Conservation (phyloP, 2,888 invertebrate genomes). For the Sylvicola cinctus region DNA sequence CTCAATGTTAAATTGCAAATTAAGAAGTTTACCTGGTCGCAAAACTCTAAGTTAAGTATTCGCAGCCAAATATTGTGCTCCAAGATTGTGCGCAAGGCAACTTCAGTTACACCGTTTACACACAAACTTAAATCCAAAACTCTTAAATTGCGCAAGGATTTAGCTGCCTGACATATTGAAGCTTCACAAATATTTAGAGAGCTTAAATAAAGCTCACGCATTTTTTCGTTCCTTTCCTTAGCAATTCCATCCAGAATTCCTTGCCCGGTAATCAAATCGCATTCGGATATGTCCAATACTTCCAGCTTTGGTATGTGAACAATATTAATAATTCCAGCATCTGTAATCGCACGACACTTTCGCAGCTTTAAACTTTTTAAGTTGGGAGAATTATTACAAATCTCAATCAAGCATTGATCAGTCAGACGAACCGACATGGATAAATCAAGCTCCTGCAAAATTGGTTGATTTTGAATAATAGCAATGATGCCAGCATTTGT, state of each 20-base stretch:
- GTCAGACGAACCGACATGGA: neutral
- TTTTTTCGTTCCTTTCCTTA: neutral
- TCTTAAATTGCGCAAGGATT: neutral
- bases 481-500: neutral
- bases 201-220: neutral
- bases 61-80: neutral
- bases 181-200: neutral
- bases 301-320: neutral
- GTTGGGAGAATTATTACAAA: neutral
- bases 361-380: neutral
- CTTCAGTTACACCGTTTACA: neutral
- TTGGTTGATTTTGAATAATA: neutral
- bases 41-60: neutral
- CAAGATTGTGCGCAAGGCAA: neutral
- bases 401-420: neutral
- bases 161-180: neutral
- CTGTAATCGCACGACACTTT: neutral
- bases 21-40: neutral
- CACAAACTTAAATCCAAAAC: neutral
- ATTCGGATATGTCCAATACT: neutral
- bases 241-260: neutral
- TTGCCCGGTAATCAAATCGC: neutral
- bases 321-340: neutral
- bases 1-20: too few species aligned
- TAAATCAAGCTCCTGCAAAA: neutral